phyloP scores from a whole-genome alignment of 1,140 invertebrate species.

The Leptinotarsa undecemlineata region DNA sequence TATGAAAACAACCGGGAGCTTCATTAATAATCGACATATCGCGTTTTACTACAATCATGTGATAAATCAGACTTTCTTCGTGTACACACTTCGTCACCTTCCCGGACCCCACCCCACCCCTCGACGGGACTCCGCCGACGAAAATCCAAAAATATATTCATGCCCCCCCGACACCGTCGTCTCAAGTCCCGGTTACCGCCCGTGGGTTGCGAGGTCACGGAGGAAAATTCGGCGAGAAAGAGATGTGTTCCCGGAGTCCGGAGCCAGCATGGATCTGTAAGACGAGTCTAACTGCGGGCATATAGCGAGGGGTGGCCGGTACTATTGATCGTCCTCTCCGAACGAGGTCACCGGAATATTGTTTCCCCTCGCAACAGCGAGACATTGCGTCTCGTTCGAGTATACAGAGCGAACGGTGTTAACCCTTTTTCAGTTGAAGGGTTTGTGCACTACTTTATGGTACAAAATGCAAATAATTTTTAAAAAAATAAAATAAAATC shows the following conservation, averaged over 20 bases:
- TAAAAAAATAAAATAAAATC: too few relatives aligned
- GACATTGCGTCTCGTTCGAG: constrained; percentile 6
- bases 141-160: neutral
- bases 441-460: too few relatives aligned
- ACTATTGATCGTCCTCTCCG: constrained; percentile 7
- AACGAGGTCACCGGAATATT: constrained; percentile 22
- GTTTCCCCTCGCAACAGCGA: constrained; percentile 22
- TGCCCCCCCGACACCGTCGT: neutral
- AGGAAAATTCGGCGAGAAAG: constrained; percentile 5
- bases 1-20: too few relatives aligned
- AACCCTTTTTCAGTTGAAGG: too few relatives aligned
- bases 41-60: too few relatives aligned
- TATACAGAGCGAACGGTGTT: neutral
- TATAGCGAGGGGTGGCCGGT: neutral
- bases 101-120: too few relatives aligned
- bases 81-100: too few relatives aligned
- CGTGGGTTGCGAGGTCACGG: constrained; percentile 2
- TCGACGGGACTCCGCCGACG: too few relatives aligned
- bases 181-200: neutral
- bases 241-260: constrained; percentile 8
- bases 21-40: too few relatives aligned
- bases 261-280: constrained; percentile 10
- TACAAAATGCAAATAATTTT: too few relatives aligned
- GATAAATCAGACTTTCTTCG: too few relatives aligned
- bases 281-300: neutral